Evolutionary conservation across 53 echinoderm and acorn worm species (phyloP), one percentile per base, ranked within the genome.

Genomic region (Holothuria scabra): DNA sequence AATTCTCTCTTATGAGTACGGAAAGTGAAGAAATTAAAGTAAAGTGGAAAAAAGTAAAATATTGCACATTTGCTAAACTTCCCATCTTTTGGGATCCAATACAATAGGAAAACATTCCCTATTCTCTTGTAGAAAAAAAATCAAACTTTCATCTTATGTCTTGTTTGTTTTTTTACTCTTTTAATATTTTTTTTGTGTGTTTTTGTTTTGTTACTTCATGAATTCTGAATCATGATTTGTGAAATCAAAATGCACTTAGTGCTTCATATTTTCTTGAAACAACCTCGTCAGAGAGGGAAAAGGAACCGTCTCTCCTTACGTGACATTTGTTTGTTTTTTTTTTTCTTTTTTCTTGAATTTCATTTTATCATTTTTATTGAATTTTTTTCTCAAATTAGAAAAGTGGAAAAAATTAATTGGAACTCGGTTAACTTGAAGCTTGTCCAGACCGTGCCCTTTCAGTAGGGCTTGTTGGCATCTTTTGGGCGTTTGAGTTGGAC

Each of bases 401-500:
- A 78, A 78, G 78, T 78, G 78, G 78, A 78, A 78, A 78, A 78
- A 46, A 23, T 58, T 22, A 70, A 57, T 31, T 78, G 78, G 78
- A 58, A 58, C 78, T 57, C 11, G 32, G 32, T 57, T 16, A 56
- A 18, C 31, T 19, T 55, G 21, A 57, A 32, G 46, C 11, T 21
- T n/a, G 48, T 12, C 46, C 55, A n/a, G 16, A 28, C 78, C 46
- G n/a, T n/a, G n/a, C n/a, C 76, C 56, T 22, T 25, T 76, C 75
- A 96, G 88, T 96, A 96, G 59, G 96, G 96, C 67, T 96, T 96
- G 86, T 91, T 96, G 87, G 96, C 93, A 86, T 96, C 97, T 90
- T 96, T 96, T 38, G 97, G 93, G 37, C 97, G 90, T 76, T 96
- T 96, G 68, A 92, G 91, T 76, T 96, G 97, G 30, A 96, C 97